phyloP scores from a whole-genome alignment of 2,888 invertebrate genomes.

The Oxyteleia sp. region DNA sequence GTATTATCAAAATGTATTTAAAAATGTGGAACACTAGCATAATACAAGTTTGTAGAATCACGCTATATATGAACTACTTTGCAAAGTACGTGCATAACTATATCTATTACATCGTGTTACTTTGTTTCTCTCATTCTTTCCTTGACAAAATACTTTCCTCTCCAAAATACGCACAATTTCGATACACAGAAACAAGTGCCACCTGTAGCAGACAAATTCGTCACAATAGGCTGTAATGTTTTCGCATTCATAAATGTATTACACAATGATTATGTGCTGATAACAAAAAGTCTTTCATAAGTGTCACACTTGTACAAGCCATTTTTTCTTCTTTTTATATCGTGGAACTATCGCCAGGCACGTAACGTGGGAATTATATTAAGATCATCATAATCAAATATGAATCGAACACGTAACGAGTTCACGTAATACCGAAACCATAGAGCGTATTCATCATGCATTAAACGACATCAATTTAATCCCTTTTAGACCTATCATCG shows the following conservation, averaged over 20 bases:
- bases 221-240: background rate
- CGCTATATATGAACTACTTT: conserved; percentile 55
- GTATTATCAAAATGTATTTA: conserved; percentile 2
- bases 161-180: too few relatives aligned
- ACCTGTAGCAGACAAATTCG: too few relatives aligned
- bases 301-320: conserved; percentile 15
- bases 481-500: conserved; percentile 56
- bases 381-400: conserved; percentile 45
- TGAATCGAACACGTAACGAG: conserved; percentile 57
- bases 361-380: conserved; percentile 23
- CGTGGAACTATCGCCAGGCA: background rate
- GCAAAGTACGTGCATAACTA: conserved; percentile 7
- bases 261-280: background rate
- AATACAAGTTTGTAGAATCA: conserved; percentile 36
- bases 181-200: too few relatives aligned
- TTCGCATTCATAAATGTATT: background rate
- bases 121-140: background rate
- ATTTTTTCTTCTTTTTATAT: conserved; percentile 6
- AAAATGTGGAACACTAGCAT: conserved; percentile 38
- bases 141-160: too few relatives aligned
- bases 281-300: conserved; percentile 23
- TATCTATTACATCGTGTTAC: conserved; percentile 26
- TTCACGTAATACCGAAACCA: conserved; percentile 65
- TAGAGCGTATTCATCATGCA: conserved; percentile 40
- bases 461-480: conserved; percentile 60